These are phyloP conservation scores for Hypanus sabinus DNA, from an alignment of 2,113 vertebrate species.

Conservation along the genomic window DNA sequence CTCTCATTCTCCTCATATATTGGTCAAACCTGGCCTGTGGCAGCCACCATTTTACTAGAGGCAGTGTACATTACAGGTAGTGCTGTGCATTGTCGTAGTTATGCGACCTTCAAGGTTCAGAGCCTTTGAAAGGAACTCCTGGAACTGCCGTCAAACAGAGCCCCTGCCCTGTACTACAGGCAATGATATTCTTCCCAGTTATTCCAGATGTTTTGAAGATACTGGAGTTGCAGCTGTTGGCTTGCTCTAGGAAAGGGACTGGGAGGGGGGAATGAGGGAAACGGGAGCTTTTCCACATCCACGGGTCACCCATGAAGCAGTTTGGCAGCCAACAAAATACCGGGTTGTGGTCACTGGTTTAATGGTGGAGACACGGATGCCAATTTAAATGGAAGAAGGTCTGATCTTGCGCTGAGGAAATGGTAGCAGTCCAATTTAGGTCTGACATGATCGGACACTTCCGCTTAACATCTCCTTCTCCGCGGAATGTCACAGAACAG, in stretches of 20 bases:
- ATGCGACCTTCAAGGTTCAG: not conserved
- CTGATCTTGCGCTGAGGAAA: not conserved
- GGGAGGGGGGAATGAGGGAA: not conserved
- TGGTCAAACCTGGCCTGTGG: too few species aligned
- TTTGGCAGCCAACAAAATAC: not conserved
- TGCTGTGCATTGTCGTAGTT: not conserved
- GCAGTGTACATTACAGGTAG: not conserved
- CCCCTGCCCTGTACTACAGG: not conserved
- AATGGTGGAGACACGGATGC: not conserved
- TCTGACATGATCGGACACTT: not conserved
- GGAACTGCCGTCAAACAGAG: not conserved
- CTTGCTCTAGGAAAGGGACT: not conserved
- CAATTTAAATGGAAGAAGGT: not conserved
- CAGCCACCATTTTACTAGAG: not conserved
- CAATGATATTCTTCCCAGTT: not conserved
- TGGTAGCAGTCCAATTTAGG: not conserved
- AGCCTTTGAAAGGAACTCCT: not conserved
- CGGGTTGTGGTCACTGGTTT: not conserved
- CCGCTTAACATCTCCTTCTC: too few species aligned
- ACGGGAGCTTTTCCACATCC: not conserved
- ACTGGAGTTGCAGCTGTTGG: not conserved
- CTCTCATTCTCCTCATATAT: not conserved
- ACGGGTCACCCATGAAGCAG: not conserved
- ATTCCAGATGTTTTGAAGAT: not conserved
- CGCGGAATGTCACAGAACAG: not conserved